Evolutionary conservation across 2,888 invertebrate genomes (phyloP).

Genomic region (Ashinkailepas kermadecensis): DNA sequence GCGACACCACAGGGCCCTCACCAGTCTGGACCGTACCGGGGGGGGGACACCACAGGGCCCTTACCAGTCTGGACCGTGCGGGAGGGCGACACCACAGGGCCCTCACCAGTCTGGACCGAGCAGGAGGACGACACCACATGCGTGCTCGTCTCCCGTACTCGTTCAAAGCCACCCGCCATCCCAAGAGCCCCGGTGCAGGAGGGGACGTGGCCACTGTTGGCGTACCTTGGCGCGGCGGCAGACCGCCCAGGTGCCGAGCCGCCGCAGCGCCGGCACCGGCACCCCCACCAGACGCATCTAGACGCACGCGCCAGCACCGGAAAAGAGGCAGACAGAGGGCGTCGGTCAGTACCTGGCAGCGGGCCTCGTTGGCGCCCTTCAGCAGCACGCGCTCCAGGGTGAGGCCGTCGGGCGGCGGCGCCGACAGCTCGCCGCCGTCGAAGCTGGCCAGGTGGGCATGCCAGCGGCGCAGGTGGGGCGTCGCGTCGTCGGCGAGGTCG

Average conservation of each 20-base stretch:
- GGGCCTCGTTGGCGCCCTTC: neutral
- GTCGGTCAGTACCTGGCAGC: neutral
- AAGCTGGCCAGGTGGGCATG: neutral
- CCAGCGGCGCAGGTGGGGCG: slow-evolving; percentile 10
- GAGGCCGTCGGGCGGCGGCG: neutral
- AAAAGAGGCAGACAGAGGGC: neutral
- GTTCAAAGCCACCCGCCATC: no score
- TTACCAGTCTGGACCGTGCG: no score
- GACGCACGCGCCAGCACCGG: neutral
- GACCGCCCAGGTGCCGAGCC: neutral
- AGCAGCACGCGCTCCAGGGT: neutral
- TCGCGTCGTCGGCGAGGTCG: neutral
- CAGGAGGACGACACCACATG: no score
- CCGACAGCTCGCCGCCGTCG: neutral
- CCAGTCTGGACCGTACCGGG: no score
- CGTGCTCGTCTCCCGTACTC: no score
- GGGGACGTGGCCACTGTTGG: neutral
- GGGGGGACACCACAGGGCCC: no score
- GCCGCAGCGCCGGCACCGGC: neutral
- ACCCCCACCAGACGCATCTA: neutral
- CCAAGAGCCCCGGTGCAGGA: neutral
- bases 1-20: no score
- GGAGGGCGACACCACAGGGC: no score
- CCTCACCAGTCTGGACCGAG: no score
- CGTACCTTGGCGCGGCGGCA: neutral